Evolutionary conservation across 2,888 invertebrate genomes (phyloP).

Genomic region (Sialis fuliginosa): DNA sequence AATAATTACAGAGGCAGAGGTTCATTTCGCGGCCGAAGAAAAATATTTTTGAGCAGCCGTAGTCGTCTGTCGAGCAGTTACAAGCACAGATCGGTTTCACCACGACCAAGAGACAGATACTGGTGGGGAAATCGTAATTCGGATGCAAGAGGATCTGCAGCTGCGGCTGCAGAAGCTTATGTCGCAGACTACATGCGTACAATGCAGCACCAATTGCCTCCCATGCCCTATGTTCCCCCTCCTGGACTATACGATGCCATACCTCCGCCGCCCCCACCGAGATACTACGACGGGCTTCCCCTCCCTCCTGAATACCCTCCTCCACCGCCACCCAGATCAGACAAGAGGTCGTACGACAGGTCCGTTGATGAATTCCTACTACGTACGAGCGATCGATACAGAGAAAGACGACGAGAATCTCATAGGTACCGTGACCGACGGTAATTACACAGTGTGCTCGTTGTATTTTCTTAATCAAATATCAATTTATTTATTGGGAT

Average conservation of each 20-base stretch:
- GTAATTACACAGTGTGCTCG: constrained; percentile 8
- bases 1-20: constrained; percentile 34
- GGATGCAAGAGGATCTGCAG: constrained; percentile 32
- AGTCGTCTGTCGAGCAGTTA: constrained; percentile 36
- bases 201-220: constrained; percentile 72
- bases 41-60: constrained; percentile 45
- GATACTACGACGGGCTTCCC: constrained; percentile 66
- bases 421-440: constrained; percentile 28
- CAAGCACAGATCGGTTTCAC: constrained; percentile 39
- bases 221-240: constrained; percentile 69
- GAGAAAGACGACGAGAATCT: constrained; percentile 19
- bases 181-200: constrained; percentile 80
- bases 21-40: constrained; percentile 34
- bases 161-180: constrained; percentile 67
- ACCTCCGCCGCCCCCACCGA: constrained; percentile 53
- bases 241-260: constrained; percentile 38
- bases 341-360: constrained; percentile 71
- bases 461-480: no score
- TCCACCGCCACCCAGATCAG: constrained; percentile 38
- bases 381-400: constrained; percentile 54
- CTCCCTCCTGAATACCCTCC: constrained; percentile 52
- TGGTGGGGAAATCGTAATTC: constrained; percentile 39
- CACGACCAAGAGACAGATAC: constrained; percentile 36
- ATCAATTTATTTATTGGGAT: constrained; percentile 6
- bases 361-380: constrained; percentile 78